Evolutionary conservation across 2,113 vertebrate genomes (phyloP).

Genomic region (Podilymbus podiceps): DNA sequence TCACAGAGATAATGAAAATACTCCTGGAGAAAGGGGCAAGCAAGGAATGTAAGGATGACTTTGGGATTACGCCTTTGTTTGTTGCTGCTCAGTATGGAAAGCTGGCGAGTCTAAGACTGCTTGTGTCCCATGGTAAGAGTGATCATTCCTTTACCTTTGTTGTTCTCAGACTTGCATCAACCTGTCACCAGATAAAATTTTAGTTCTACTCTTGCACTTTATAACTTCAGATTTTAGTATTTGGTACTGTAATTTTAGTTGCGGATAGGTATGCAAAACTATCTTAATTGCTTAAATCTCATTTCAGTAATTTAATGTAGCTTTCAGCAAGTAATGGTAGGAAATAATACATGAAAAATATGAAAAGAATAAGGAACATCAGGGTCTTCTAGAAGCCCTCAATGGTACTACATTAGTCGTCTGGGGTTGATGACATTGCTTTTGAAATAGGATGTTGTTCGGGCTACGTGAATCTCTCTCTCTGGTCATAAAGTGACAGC

Average conservation of each 20-base stretch:
- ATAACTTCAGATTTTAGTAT: background rate
- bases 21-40: conserved; percentile 78
- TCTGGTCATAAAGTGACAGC: background rate
- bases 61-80: conserved; percentile 89
- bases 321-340: background rate
- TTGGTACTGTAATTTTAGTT: background rate
- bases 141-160: background rate
- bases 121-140: conserved; percentile 80
- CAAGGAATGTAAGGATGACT: conserved; percentile 86
- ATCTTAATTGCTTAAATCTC: background rate
- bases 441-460: background rate
- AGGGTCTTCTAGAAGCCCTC: background rate
- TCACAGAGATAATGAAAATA: conserved; percentile 78
- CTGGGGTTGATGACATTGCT: background rate
- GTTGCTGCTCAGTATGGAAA: conserved; percentile 91
- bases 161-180: background rate
- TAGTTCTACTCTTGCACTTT: background rate
- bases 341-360: background rate
- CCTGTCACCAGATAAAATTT: background rate
- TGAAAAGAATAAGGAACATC: background rate
- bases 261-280: background rate
- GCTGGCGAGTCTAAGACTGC: conserved; percentile 78
- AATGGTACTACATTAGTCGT: background rate
- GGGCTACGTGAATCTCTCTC: background rate
- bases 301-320: background rate